A percentile compares a stretch with the other conserved stretches of the same genome.
Evolutionary conservation across 2,113 vertebrate species (phyloP).

Genomic region (Butorides virescens): DNA sequence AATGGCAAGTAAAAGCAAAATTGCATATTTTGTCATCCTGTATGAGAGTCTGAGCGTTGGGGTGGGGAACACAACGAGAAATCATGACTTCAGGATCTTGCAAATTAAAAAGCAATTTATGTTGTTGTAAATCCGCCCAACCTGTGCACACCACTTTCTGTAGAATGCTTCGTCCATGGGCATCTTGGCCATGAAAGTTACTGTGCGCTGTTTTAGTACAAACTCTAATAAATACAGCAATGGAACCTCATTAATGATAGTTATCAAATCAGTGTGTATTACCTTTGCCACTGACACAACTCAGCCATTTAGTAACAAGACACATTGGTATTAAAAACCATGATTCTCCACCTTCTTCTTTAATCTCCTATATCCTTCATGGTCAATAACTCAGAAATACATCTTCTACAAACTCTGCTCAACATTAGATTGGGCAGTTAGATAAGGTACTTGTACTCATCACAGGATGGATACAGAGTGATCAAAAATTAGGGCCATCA

Average conservation of each 20-base stretch:
- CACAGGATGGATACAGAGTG: background rate
- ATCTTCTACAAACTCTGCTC: background rate
- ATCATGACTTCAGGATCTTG: background rate
- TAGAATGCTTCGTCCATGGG: fast-evolving
- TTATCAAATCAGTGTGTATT: background rate
- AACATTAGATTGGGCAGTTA: background rate
- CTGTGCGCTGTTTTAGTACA: background rate
- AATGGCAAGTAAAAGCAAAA: background rate
- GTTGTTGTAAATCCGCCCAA: background rate
- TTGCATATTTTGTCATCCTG: background rate
- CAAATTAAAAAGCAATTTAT: background rate
- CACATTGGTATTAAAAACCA: background rate
- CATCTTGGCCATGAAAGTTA: background rate
- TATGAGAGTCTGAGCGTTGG: background rate
- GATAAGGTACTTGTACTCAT: background rate
- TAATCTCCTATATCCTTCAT: background rate
- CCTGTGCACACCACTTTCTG: fast-evolving
- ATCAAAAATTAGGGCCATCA: background rate
- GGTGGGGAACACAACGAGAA: background rate
- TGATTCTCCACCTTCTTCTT: background rate
- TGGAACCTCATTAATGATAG: background rate
- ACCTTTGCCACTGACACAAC: background rate
- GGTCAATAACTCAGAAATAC: background rate
- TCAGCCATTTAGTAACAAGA: background rate
- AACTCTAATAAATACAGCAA: background rate